These are phyloP conservation scores for Rhimphoctona megacephalus DNA, from an alignment of 2,888 invertebrate genomes.

Conservation along the genomic window DNA sequence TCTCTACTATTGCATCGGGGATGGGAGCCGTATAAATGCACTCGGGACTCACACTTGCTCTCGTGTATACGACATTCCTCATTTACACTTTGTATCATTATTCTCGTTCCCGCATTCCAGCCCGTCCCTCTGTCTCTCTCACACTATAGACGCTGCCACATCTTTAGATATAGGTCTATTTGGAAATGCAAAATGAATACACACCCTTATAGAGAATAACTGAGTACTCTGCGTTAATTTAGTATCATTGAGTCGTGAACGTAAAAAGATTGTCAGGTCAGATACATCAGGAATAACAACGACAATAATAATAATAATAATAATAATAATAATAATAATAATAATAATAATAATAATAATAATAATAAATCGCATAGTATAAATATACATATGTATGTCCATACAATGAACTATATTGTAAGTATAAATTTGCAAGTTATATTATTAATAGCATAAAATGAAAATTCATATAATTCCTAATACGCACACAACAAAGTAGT, in stretches of 20 bases:
- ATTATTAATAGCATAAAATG: too few relatives aligned
- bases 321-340: too few relatives aligned
- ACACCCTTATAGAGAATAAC: background rate
- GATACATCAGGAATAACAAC: background rate
- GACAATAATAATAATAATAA: too few relatives aligned
- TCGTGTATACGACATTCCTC: constrained; percentile 41
- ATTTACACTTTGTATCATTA: constrained; percentile 50
- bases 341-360: too few relatives aligned
- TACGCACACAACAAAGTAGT: background rate
- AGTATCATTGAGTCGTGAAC: background rate
- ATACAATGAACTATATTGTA: background rate
- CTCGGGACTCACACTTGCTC: constrained; percentile 30
- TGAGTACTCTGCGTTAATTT: background rate
- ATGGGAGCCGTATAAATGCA: constrained; percentile 42
- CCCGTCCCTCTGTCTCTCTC: background rate
- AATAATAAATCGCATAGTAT: too few relatives aligned
- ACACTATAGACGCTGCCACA: background rate
- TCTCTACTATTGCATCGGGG: constrained; percentile 8
- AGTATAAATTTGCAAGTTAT: background rate
- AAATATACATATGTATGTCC: too few relatives aligned
- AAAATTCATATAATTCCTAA: too few relatives aligned
- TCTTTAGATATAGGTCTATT: background rate
- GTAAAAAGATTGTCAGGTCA: background rate
- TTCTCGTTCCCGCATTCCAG: constrained; percentile 34
- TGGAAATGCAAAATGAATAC: background rate